Evolutionary conservation across 2,113 vertebrate genomes (phyloP), one percentile per base, ranked within the genome.

Genomic region (Macquaria australasica): DNA sequence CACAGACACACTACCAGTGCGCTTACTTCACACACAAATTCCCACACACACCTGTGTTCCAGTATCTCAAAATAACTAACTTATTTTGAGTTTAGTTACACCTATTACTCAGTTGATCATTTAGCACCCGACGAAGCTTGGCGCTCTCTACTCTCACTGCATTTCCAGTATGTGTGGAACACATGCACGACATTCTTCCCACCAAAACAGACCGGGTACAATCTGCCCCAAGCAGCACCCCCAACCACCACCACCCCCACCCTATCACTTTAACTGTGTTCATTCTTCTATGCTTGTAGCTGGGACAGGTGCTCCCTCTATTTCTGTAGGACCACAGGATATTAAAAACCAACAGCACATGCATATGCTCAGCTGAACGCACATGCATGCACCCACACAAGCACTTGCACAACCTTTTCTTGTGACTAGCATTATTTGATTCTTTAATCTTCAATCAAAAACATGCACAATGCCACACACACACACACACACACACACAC

Each of bases 231-330:
- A 51, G 21, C 73, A 83, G 18, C 39, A 43, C 59, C 55, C 58
- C 31, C 58, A 62, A 64, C 51, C 10, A 50, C 64, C 60, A 48
- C 45, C 16, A 14, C 53, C 6, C 77, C 73, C 87, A 84, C 87
- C 56, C 81, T 88, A 79, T 90, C 89, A 87, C 73, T 94, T 95
- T 84, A 92, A 92, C 92, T 89, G 91, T 81, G 88, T 77, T 92
- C 90, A 93, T 95, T 94, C 89, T 94, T 93, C 92, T 84, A 28
- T 34, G n/a, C 90, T 31, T 88, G 88, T 73, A 50, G 81, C 75
- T 68, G 76, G 84, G 92, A 95, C 95, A 96, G 95, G 95, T 96
- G 95, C 90, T 89, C 82, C 34, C 90, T 95, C 95, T 96, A 96
- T 96, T 96, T 95, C 90, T 77, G 94, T 95, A 79, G 63, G 90